A percentile compares a stretch with the other conserved stretches of the same genome.
These are phyloP conservation scores for Cenopis cana DNA, from an alignment of 2,888 invertebrate species.

Conservation along the genomic window DNA sequence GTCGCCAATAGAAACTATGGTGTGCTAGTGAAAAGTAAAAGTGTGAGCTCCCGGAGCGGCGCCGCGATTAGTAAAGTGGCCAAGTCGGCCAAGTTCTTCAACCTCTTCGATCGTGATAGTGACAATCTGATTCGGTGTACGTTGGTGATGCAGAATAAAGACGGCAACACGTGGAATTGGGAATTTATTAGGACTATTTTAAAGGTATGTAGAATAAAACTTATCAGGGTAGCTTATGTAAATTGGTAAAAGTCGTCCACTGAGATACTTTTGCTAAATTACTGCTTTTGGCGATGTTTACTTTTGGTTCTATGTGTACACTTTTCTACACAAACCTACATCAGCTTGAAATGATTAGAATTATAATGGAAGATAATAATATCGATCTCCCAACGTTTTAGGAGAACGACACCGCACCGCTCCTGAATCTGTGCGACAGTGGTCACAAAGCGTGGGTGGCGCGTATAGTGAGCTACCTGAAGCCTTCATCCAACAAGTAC, in stretches of 20 bases:
- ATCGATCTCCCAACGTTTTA: slow-evolving; percentile 48
- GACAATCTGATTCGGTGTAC: slow-evolving; percentile 92
- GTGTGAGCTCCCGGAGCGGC: slow-evolving; percentile 76
- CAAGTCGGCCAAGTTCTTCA: slow-evolving; percentile 78
- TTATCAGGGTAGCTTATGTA: background rate
- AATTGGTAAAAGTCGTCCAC: background rate
- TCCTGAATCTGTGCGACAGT: slow-evolving; percentile 74
- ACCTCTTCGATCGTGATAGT: slow-evolving; percentile 85
- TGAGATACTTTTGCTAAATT: no score
- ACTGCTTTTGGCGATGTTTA: no score
- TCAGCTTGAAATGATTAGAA: no score
- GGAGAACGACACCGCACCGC: slow-evolving; percentile 68
- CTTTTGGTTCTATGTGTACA: no score
- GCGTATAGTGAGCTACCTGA: slow-evolving; percentile 92
- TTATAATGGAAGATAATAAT: no score
- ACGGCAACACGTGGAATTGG: slow-evolving; percentile 96
- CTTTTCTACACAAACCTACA: no score
- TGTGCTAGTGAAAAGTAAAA: slow-evolving; percentile 80
- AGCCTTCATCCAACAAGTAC: slow-evolving; percentile 94
- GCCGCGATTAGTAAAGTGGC: slow-evolving; percentile 75
- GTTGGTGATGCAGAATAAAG: slow-evolving; percentile 91
- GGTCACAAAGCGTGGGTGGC: slow-evolving; percentile 82
- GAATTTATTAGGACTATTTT: slow-evolving; percentile 93
- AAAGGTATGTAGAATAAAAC: slow-evolving; percentile 82
- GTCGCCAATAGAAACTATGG: slow-evolving; percentile 76